Conservation (phyloP, 2,888 invertebrate genomes). For the Meganola albula region DNA sequence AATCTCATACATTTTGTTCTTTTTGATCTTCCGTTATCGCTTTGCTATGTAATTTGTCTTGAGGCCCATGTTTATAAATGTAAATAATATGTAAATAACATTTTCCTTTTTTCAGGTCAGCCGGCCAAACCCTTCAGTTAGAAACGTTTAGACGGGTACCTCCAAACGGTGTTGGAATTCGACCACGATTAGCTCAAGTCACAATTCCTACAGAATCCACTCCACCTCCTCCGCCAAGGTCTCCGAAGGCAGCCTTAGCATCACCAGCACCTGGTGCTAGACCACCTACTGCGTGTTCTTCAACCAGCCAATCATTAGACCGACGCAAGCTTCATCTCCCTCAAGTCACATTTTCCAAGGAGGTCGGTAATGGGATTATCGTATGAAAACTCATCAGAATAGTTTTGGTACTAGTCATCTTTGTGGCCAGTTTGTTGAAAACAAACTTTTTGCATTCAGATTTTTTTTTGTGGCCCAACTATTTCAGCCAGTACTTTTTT, state of each 20-base stretch:
- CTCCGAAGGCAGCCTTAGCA: conserved; percentile 49
- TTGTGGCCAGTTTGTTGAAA: conserved; percentile 12
- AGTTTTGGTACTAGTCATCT: conserved; percentile 37
- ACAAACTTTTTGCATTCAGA: conserved; percentile 5
- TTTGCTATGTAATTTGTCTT: no score
- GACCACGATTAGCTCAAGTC: conserved; percentile 48
- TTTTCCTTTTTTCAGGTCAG: conserved; percentile 74
- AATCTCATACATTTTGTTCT: no score
- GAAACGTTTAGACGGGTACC: conserved; percentile 83
- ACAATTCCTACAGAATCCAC: conserved; percentile 54
- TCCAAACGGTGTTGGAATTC: conserved; percentile 54
- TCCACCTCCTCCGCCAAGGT: conserved; percentile 65
- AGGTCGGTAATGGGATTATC: conserved; percentile 94
- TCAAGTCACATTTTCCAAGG: conserved; percentile 91
- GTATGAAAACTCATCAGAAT: conserved; percentile 71
- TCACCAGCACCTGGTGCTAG: conserved; percentile 68
- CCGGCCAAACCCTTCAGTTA: conserved; percentile 82
- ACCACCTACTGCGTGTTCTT: conserved; percentile 84
- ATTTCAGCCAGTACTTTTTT: no score
- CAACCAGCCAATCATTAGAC: conserved; percentile 79
- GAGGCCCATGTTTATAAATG: no score
- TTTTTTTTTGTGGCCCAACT: no score
- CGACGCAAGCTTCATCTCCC: conserved; percentile 84
- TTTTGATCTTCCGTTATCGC: no score
- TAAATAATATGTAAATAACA: neutral